Conservation (phyloP, 2,797 vertebrate genomes). For the Margarornis squamiger region DNA sequence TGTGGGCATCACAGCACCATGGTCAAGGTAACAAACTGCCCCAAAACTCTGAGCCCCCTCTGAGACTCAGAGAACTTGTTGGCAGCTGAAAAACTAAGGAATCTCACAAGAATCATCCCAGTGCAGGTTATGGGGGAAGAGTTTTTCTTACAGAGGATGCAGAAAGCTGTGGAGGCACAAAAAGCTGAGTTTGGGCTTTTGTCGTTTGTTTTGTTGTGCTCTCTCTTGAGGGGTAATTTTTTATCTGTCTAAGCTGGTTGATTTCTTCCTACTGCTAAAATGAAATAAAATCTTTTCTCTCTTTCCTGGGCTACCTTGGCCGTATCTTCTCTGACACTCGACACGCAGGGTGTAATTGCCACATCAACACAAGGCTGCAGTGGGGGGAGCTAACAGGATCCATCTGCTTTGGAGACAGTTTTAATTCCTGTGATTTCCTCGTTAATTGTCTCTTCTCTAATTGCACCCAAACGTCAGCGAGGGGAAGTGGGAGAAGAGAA, state of each 20-base stretch:
- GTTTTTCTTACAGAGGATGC: not conserved
- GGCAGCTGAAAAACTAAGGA: not conserved
- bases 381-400: not conserved
- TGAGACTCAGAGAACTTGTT: not conserved
- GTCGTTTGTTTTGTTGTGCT: not conserved
- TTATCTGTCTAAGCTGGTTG: not conserved
- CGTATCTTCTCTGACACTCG: not conserved
- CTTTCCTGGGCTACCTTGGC: not conserved
- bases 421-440: not conserved
- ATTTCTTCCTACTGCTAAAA: not conserved
- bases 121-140: not conserved
- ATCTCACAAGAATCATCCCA: not conserved
- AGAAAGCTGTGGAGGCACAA: not conserved
- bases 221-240: not conserved
- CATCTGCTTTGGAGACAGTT: conserved; percentile 28
- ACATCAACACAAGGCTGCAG: not conserved
- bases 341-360: not conserved
- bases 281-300: not conserved
- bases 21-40: not conserved
- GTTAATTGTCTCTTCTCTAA: conserved; percentile 21
- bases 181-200: not conserved
- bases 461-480: not conserved
- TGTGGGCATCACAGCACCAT: not conserved
- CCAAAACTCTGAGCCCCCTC: not conserved
- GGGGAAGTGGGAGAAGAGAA: not conserved